Evolutionary conservation across 2,888 invertebrate genomes (phyloP), one percentile per base, ranked within the genome.

Genomic region (Pyrgus malvae): DNA sequence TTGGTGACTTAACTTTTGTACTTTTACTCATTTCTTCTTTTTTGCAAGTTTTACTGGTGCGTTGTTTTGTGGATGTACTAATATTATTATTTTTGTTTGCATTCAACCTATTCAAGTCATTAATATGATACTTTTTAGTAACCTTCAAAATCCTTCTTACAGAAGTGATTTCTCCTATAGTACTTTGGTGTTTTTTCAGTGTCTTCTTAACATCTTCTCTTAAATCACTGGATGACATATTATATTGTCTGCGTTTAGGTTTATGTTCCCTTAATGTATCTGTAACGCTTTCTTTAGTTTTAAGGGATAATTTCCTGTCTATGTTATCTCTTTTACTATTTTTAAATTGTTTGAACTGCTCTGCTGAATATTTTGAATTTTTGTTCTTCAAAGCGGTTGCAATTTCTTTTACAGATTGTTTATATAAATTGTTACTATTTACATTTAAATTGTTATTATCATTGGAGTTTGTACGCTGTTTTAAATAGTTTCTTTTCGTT

Each of bases 91-190:
- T 50, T 12, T 42, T 42, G n/a, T 5, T 16, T 23, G 33, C n/a
- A 17, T 14, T 9, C 11, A 23, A 33, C 25, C 35, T 50, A 35
- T 16, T 50, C 5, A 17, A 12, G 11, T 51, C 25, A 11, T 35
- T 16, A 3, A 33, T 9, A n/a, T 51, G 37, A 37, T 19, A 19
- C 33, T 27, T 51, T 27, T 51, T 42, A 12, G 42, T 42, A n/a
- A 17, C 41, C 2, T 50, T 33, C 19, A 31, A 8, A 25, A 33
- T 40, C 29, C 16, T 50, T 33, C 17, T 42, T 17, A 41, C 11
- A 33, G 48, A 31, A 21, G 29, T 12, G n/a, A 23, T 31, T 3
- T 41, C 23, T 17, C 9, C 25, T 3, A 21, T 12, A 1, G 45
- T 11, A 38, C 35, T 44, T 27, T 8, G 4, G n/a, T 27, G 17